Percentiles rank a stretch among this genome's conserved stretches.
Evolutionary conservation across 2,888 invertebrate genomes (phyloP).

Genomic region (Orchesellides sinensis): DNA sequence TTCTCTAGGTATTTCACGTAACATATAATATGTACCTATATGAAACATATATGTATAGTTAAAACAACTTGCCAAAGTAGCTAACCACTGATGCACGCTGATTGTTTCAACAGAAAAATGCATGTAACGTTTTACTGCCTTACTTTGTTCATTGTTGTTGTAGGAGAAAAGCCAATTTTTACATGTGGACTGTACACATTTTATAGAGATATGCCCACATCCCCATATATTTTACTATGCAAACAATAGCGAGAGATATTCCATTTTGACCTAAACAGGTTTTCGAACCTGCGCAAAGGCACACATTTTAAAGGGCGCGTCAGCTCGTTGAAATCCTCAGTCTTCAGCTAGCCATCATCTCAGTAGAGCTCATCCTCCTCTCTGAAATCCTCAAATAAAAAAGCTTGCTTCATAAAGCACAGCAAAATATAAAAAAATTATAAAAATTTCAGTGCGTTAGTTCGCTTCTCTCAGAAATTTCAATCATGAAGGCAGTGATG

Average conservation of each 20-base stretch:
- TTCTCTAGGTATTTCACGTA: no score
- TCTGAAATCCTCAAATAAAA: constrained; percentile 21
- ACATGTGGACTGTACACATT: not conserved
- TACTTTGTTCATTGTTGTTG: constrained; percentile 55
- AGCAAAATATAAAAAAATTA: constrained; percentile 38
- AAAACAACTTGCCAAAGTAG: no score
- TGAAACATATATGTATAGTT: no score
- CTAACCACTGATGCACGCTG: constrained; percentile 31
- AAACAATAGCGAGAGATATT: constrained; percentile 5
- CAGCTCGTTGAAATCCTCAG: constrained; percentile 43
- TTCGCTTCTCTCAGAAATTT: constrained; percentile 19
- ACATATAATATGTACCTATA: no score
- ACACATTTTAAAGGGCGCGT: constrained; percentile 62
- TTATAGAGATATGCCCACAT: not conserved
- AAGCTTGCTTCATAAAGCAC: constrained; percentile 48
- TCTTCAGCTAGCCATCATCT: constrained; percentile 52
- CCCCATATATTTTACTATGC: no score
- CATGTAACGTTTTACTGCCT: constrained; percentile 53
- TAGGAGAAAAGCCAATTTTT: constrained; percentile 53
- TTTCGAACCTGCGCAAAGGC: constrained; percentile 54
- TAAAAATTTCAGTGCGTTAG: constrained; percentile 46
- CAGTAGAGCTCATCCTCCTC: constrained; percentile 61
- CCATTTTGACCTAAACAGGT: constrained; percentile 58
- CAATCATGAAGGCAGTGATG: constrained; percentile 62
- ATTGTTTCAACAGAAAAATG: constrained; percentile 36